phyloP scores from a whole-genome alignment of 2,888 invertebrate genomes.

The Phorcus lineatus region DNA sequence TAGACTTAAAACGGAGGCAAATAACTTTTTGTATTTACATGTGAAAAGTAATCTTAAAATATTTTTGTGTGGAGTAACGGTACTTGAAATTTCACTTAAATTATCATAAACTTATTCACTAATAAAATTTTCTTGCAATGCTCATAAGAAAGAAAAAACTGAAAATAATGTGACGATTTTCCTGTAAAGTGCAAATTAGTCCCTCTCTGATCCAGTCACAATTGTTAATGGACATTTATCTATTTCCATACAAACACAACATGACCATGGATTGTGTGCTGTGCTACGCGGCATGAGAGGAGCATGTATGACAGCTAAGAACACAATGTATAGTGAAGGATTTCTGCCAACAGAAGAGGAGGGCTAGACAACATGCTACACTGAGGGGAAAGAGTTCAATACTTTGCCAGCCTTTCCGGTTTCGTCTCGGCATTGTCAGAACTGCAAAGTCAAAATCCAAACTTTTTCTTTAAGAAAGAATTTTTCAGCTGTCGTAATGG shows the following conservation, averaged over 20 bases:
- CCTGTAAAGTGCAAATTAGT: neutral
- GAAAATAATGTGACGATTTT: neutral
- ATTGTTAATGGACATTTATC: neutral
- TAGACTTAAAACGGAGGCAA: neutral
- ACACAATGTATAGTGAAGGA: neutral
- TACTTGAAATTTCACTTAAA: no score
- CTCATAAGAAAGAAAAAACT: neutral
- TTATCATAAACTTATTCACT: no score
- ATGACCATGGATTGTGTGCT: neutral
- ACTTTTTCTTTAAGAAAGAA: neutral
- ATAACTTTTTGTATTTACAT: neutral
- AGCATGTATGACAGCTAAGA: neutral
- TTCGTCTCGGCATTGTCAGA: conserved; percentile 46
- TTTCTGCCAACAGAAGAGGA: conserved; percentile 10
- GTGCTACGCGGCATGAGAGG: neutral
- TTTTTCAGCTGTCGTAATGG: no score
- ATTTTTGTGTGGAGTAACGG: no score
- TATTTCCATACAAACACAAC: neutral
- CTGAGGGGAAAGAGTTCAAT: conserved; percentile 26
- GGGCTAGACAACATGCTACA: neutral
- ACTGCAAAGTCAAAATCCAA: conserved; percentile 43
- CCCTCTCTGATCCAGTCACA: neutral
- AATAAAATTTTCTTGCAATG: no score
- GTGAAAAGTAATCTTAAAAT: no score
- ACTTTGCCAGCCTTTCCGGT: conserved; percentile 53